Evolutionary conservation across 2,113 vertebrate species (phyloP).

Genomic region (Thymallus thymallus): DNA sequence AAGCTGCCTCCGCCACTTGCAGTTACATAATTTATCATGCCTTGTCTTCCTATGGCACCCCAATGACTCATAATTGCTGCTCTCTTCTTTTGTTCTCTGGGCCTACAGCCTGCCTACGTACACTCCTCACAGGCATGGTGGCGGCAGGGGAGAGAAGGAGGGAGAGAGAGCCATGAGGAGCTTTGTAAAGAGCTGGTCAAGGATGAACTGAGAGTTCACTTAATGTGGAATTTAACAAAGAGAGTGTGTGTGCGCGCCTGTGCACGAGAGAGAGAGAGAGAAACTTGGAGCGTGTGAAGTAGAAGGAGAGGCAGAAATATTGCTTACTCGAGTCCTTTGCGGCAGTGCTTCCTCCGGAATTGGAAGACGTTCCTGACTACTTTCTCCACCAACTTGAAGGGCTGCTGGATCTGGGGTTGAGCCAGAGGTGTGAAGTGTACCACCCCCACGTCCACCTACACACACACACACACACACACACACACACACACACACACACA

Average conservation of each 20-base stretch:
- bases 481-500: slow-evolving; percentile 30
- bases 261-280: neutral
- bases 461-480: slow-evolving; percentile 29
- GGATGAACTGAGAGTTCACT: neutral
- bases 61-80: slow-evolving; percentile 73
- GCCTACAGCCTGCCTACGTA: no score
- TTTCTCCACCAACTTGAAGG: slow-evolving; percentile 91
- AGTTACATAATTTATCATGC: slow-evolving; percentile 64
- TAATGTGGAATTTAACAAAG: neutral
- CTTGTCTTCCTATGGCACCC: slow-evolving; percentile 60
- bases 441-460: slow-evolving; percentile 91
- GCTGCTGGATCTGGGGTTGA: slow-evolving; percentile 86
- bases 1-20: slow-evolving; percentile 44
- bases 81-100: slow-evolving; percentile 62
- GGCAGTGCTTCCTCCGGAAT: slow-evolving; percentile 90
- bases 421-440: slow-evolving; percentile 88
- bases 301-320: slow-evolving; percentile 13
- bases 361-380: slow-evolving; percentile 87
- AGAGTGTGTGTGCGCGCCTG: neutral
- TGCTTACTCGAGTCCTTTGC: slow-evolving; percentile 85
- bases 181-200: slow-evolving; percentile 5
- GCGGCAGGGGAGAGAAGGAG: slow-evolving; percentile 40
- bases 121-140: slow-evolving; percentile 47
- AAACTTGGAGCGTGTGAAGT: slow-evolving; percentile 37
- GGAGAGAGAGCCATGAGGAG: neutral